Conservation (phyloP, 2,113 vertebrate species). For the Orientallactaga bullata region DNA sequence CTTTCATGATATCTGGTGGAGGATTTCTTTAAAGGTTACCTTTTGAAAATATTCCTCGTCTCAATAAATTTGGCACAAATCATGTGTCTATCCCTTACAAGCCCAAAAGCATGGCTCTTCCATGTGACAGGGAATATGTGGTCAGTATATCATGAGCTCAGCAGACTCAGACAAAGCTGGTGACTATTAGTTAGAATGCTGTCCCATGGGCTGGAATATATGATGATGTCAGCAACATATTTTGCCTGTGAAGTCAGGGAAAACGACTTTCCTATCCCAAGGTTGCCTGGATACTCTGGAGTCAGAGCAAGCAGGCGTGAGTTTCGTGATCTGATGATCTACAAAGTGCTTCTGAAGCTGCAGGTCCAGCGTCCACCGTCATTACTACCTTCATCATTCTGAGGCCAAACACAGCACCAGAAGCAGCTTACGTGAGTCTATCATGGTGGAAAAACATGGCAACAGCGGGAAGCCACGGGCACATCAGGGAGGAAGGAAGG, state of each 20-base stretch:
- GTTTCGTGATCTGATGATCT: conserved; percentile 19
- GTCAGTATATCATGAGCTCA: neutral
- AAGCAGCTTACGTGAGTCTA: too few relatives aligned
- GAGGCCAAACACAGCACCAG: too few relatives aligned
- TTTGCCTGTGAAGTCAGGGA: conserved; percentile 23
- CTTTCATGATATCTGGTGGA: neutral
- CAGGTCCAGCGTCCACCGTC: neutral
- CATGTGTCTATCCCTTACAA: neutral
- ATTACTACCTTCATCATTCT: too few relatives aligned
- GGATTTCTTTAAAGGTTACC: conserved; percentile 27
- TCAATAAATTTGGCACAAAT: conserved; percentile 8
- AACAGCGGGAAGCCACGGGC: too few relatives aligned
- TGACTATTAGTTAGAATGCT: neutral
- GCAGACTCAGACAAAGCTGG: neutral
- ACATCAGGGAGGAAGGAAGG: too few relatives aligned
- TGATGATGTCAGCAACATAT: neutral
- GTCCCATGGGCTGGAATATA: neutral
- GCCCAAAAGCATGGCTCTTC: neutral
- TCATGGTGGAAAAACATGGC: too few relatives aligned
- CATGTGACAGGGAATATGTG: neutral
- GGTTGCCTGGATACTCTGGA: neutral
- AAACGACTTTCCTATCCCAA: neutral
- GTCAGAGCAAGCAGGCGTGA: neutral
- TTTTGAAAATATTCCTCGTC: conserved; percentile 34
- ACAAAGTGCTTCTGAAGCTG: neutral